Percentiles rank a stretch among this genome's conserved stretches.
phyloP scores from a whole-genome alignment of 2,113 vertebrate genomes.

The Paralichthys olivaceus region DNA sequence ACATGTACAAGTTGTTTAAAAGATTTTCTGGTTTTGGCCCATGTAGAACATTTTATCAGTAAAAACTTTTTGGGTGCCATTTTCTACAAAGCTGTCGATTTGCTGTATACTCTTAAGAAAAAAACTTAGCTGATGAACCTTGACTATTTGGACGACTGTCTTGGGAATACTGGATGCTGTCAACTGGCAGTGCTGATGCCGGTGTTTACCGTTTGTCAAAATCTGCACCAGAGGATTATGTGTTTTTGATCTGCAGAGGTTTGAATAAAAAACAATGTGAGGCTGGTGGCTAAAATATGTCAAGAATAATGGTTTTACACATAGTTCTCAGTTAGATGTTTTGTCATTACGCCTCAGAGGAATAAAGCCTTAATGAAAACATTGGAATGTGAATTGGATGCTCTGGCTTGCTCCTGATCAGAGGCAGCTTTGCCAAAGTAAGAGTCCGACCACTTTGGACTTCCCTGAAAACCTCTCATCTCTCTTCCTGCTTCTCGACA shows the following conservation, averaged over 20 bases:
- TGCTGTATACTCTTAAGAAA: too few species aligned
- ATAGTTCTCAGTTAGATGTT: neutral
- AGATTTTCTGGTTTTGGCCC: too few species aligned
- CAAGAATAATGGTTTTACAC: neutral
- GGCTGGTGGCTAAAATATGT: too few species aligned
- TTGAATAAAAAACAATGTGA: neutral
- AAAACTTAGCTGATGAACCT: too few species aligned
- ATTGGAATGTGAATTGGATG: neutral
- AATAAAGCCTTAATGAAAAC: neutral
- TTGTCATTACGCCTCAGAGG: neutral
- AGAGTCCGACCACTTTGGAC: slow-evolving; percentile 26
- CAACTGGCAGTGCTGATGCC: too few species aligned
- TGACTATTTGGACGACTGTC: too few species aligned
- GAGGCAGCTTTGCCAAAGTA: neutral
- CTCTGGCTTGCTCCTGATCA: neutral
- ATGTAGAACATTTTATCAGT: too few species aligned
- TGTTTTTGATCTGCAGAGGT: neutral
- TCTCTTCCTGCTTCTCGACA: slow-evolving; percentile 50
- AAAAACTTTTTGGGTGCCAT: too few species aligned
- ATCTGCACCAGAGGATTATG: neutral
- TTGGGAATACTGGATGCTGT: too few species aligned
- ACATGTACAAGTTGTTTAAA: too few species aligned
- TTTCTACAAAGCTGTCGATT: too few species aligned
- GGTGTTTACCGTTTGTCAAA: too few species aligned
- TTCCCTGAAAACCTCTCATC: slow-evolving; percentile 56